Conservation (phyloP, 2,113 vertebrate genomes). For the Myodes glareolus region DNA sequence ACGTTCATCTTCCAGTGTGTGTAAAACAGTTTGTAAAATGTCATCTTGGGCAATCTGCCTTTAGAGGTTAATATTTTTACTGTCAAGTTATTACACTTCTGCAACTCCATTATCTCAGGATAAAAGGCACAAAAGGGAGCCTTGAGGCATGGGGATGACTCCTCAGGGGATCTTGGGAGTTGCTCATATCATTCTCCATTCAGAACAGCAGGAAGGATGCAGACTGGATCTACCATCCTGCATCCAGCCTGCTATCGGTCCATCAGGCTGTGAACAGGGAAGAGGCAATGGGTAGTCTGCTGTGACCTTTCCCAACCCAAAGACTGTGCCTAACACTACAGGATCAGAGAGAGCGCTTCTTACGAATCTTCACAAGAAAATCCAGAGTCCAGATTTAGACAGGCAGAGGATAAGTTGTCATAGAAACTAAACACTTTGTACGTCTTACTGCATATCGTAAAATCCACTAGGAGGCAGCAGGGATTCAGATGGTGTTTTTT, state of each 20-base stretch:
- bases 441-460: not conserved
- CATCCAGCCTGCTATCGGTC: not conserved
- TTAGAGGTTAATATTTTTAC: constrained; percentile 67
- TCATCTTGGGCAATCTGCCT: constrained; percentile 57
- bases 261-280: not conserved
- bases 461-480: not conserved
- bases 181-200: constrained; percentile 65
- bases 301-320: rapidly evolving
- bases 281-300: too few species aligned
- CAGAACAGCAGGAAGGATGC: constrained; percentile 51
- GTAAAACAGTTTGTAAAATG: constrained; percentile 50
- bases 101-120: constrained; percentile 41
- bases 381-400: not conserved
- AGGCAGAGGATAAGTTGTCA: not conserved
- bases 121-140: not conserved
- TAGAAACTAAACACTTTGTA: not conserved
- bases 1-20: constrained; percentile 52
- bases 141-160: not conserved
- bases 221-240: not conserved
- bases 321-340: not conserved
- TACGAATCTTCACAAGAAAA: not conserved
- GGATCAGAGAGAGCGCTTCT: not conserved
- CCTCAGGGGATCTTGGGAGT: constrained; percentile 49
- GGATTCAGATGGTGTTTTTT: not conserved
- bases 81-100: constrained; percentile 63